Evolutionary conservation across 2,113 vertebrate species (phyloP).

Genomic region (Taurulus bubalis): DNA sequence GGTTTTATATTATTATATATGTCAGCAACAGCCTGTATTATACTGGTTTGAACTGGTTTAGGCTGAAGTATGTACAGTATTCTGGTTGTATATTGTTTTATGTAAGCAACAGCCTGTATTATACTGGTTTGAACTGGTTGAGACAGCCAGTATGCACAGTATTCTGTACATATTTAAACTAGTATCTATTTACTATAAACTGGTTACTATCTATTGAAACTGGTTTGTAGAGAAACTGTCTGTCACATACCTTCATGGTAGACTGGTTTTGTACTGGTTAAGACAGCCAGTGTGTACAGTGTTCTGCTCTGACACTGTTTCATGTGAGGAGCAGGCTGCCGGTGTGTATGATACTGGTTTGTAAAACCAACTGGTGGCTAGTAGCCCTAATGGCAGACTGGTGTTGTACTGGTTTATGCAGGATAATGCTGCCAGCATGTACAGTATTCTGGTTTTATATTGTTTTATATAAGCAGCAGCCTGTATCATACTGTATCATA

Average conservation of each 20-base stretch:
- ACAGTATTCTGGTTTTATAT: neutral
- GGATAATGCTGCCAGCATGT: neutral
- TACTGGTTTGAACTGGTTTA: too few species aligned
- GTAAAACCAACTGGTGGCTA: neutral
- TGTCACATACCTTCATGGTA: neutral
- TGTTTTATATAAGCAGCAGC: too few species aligned
- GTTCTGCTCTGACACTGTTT: neutral
- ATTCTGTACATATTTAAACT: too few species aligned
- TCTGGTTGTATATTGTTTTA: too few species aligned
- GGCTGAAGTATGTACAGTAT: too few species aligned
- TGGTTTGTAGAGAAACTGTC: neutral
- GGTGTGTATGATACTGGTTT: neutral
- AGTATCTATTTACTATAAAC: too few species aligned
- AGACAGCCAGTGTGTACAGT: neutral
- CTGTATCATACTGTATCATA: too few species aligned
- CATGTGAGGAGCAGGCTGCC: neutral
- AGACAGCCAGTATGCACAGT: neutral
- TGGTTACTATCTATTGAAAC: too few species aligned
- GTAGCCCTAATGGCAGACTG: constrained; percentile 40
- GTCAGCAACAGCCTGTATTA: too few species aligned
- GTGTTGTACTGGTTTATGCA: constrained; percentile 30
- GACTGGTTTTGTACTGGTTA: neutral
- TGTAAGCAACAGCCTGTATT: neutral
- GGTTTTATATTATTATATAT: too few species aligned
- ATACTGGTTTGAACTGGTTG: too few species aligned